A percentile compares a stretch with the other conserved stretches of the same genome.
These are phyloP conservation scores for Meda fulgida DNA, from an alignment of 2,797 vertebrate species.

Conservation along the genomic window DNA sequence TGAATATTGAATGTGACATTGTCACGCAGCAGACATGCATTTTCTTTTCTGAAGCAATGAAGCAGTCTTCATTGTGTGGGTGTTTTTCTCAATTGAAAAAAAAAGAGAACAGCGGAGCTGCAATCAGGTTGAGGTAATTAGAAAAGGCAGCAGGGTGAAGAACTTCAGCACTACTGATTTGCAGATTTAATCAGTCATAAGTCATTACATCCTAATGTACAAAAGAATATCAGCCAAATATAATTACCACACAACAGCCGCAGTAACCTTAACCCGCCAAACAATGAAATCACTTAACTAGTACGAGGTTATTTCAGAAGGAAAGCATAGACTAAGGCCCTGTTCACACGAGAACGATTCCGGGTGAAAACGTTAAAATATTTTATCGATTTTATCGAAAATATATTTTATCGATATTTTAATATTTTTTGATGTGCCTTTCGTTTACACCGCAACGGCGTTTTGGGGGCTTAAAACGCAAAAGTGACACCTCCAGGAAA, in stretches of 20 bases:
- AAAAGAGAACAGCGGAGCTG: not conserved
- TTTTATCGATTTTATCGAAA: too few species aligned
- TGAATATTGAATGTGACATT: not conserved
- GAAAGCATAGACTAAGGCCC: not conserved
- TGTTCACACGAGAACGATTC: too few species aligned
- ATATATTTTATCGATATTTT: too few species aligned
- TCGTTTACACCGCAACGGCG: too few species aligned
- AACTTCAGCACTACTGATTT: constrained; percentile 2
- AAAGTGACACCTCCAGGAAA: too few species aligned
- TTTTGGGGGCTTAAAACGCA: too few species aligned
- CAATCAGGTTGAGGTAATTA: constrained; percentile 39
- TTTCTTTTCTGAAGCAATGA: not conserved
- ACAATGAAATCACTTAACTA: constrained; percentile 23
- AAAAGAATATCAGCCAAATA: constrained; percentile 18
- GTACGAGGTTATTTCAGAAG: not conserved
- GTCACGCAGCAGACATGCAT: not conserved
- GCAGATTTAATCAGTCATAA: constrained; percentile 38
- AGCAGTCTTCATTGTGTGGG: not conserved
- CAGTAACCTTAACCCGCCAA: not conserved
- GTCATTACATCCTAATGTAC: constrained; percentile 15
- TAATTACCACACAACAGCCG: not conserved
- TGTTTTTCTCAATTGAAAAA: constrained; percentile 8
- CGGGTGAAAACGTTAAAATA: too few species aligned
- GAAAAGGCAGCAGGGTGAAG: constrained; percentile 33
- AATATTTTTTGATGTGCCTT: too few species aligned